These are phyloP conservation scores for Frankliniella fusca DNA, from an alignment of 2,888 invertebrate genomes.

Conservation along the genomic window DNA sequence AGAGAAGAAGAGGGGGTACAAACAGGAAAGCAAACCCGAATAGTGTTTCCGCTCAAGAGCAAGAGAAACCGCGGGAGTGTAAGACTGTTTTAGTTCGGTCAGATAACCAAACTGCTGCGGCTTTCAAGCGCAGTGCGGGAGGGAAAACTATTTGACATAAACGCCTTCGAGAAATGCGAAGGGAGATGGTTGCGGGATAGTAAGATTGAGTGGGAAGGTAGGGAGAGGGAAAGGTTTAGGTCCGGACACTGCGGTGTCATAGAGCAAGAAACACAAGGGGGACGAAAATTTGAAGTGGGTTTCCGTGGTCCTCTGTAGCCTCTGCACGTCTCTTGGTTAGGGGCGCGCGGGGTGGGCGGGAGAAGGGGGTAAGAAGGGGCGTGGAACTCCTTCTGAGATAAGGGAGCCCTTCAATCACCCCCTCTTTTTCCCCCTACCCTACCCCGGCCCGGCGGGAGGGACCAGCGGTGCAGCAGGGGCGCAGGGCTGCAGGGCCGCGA, in stretches of 20 bases:
- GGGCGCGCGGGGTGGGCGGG: not conserved
- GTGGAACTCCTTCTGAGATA: not conserved
- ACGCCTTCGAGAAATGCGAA: too few relatives aligned
- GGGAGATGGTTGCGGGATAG: too few relatives aligned
- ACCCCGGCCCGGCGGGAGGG: not conserved
- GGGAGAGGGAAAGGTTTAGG: too few relatives aligned
- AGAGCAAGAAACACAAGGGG: slow-evolving; percentile 1
- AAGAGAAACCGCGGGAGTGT: too few relatives aligned
- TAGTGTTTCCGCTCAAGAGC: too few relatives aligned
- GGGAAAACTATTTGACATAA: too few relatives aligned
- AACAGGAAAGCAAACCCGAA: not conserved
- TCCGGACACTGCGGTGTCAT: not conserved
- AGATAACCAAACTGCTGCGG: too few relatives aligned
- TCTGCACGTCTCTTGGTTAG: not conserved
- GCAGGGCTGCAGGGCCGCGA: too few relatives aligned
- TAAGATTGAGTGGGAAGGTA: too few relatives aligned
- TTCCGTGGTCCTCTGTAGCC: slow-evolving; percentile 2
- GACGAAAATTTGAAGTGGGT: slow-evolving; percentile 6
- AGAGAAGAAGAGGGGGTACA: not conserved
- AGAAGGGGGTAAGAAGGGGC: not conserved
- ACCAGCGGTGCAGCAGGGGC: not conserved
- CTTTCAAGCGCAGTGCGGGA: too few relatives aligned
- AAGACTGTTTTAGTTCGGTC: too few relatives aligned
- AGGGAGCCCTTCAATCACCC: slow-evolving; percentile 11
- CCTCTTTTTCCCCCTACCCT: not conserved